Evolutionary conservation across 1,140 invertebrate species (phyloP).

Genomic region (Zaprionus davidi): DNA sequence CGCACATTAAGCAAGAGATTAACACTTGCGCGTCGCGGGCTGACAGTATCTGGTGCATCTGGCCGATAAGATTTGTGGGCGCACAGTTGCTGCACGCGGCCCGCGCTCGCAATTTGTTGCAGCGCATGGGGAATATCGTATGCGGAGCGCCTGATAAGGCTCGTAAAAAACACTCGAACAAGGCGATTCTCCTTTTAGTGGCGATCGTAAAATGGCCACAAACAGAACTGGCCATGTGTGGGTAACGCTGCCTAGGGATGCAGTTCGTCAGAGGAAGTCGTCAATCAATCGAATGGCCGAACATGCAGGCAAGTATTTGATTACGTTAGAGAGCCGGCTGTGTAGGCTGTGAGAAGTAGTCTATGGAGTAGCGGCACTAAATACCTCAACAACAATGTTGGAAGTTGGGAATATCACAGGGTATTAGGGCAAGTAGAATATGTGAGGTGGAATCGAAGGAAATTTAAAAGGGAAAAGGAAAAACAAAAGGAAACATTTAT

Average conservation of each 20-base stretch:
- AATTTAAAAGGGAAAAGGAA: background rate
- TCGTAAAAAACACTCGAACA: conserved; percentile 50
- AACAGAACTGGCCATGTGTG: conserved; percentile 22
- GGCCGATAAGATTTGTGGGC: conserved; percentile 43
- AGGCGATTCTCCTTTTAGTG: conserved; percentile 42
- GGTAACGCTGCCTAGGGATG: conserved; percentile 22
- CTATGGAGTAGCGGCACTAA: background rate
- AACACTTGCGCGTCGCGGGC: conserved; percentile 41
- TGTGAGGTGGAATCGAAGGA: background rate
- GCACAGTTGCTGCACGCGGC: conserved; percentile 34
- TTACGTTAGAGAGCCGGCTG: background rate
- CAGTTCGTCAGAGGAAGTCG: conserved; percentile 58
- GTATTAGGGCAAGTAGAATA: background rate
- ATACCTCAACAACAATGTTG: background rate
- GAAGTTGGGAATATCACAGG: background rate
- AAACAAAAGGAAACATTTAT: too few relatives aligned
- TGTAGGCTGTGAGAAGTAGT: conserved; percentile 4
- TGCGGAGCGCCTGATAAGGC: conserved; percentile 57
- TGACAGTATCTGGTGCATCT: conserved; percentile 43
- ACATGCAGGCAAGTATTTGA: conserved; percentile 3
- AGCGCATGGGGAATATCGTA: conserved; percentile 6
- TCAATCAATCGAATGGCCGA: conserved; percentile 61
- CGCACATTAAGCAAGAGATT: conserved; percentile 65
- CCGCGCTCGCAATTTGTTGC: conserved; percentile 52
- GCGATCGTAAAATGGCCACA: conserved; percentile 63